Evolutionary conservation across 2,797 vertebrate genomes (phyloP), one percentile per base, ranked within the genome.

Genomic region (Acipenser ruthenus): DNA sequence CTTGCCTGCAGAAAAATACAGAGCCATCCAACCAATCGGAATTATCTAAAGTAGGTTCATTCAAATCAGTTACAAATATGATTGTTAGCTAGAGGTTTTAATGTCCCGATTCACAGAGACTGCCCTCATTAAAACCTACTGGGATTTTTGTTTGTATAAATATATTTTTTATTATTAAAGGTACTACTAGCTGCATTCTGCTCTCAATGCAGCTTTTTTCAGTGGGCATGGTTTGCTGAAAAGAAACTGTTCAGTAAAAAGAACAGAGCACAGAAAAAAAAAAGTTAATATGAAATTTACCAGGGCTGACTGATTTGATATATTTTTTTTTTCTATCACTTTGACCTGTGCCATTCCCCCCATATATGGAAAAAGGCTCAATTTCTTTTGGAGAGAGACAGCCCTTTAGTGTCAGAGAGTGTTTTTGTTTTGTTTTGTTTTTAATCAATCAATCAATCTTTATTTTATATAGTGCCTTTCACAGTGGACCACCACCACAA

Each of bases 81-180:
- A 55, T 55, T 55, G 53, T 55, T 10, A 55, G 53, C 53, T n/a
- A 55, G 3, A 55, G 53, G 6, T 55, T 55, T n/a, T 9, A 55
- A 55, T 10, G n/a, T 55, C 10, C n/a, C 7, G 53, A 55, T n/a
- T 55, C 53, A 55, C n/a, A 55, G n/a, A 55, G 10, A 55, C n/a
- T 55, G 53, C 53, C n/a, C 10, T 55, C n/a, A 55, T 55, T n/a
- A 55, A 55, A 55, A 55, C 53, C 53, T n/a, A 55, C n/a, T 55
- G 53, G 53, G 53, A 10, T 55, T 10, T 55, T 55, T 55, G n/a
- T 37, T 37, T 37, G 37, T 4, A 37, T 37, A 37, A 37, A 37
- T 4, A 37, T 5, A 37, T 55, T 55, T 55, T 55, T 55, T 55
- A 10, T 55, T 55, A 55, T 10, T 55, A 55, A 4, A 55, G n/a